A percentile compares a stretch with the other conserved stretches of the same genome.
Evolutionary conservation across 2,113 vertebrate genomes (phyloP).

Genomic region (Dendrocopos noguchii): DNA sequence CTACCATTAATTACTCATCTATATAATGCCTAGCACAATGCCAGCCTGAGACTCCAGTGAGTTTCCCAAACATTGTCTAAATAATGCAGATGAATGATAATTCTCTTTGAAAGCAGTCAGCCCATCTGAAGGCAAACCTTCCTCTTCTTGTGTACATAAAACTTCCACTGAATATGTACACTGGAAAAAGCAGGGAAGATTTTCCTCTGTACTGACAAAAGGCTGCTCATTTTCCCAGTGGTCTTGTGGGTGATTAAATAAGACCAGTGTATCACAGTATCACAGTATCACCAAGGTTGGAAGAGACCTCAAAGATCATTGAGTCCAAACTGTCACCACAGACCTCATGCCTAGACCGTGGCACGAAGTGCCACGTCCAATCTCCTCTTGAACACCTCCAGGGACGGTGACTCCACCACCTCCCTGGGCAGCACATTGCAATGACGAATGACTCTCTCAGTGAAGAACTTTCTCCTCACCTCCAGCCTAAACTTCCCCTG

Average conservation of each 20-base stretch:
- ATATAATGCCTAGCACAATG: constrained; percentile 4
- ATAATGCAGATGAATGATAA: constrained; percentile 47
- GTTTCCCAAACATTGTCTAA: constrained; percentile 20
- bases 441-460: too few relatives aligned
- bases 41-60: not conserved
- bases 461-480: too few relatives aligned
- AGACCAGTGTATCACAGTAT: not conserved
- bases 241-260: not conserved
- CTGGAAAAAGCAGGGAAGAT: not conserved
- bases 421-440: too few relatives aligned
- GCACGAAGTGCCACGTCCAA: too few relatives aligned
- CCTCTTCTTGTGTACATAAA: not conserved
- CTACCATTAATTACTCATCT: constrained; percentile 42
- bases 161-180: not conserved
- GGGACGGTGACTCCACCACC: too few relatives aligned
- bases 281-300: too few relatives aligned
- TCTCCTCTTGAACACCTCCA: too few relatives aligned
- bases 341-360: too few relatives aligned
- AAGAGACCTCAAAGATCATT: too few relatives aligned
- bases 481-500: too few relatives aligned
- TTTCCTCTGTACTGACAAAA: not conserved
- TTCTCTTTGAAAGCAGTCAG: constrained; percentile 21
- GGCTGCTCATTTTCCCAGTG: not conserved
- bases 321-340: too few relatives aligned
- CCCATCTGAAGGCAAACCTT: not conserved